These are phyloP conservation scores for Cryptomyrus ogoouensis DNA, from an alignment of 2,113 vertebrate genomes.

Conservation along the genomic window DNA sequence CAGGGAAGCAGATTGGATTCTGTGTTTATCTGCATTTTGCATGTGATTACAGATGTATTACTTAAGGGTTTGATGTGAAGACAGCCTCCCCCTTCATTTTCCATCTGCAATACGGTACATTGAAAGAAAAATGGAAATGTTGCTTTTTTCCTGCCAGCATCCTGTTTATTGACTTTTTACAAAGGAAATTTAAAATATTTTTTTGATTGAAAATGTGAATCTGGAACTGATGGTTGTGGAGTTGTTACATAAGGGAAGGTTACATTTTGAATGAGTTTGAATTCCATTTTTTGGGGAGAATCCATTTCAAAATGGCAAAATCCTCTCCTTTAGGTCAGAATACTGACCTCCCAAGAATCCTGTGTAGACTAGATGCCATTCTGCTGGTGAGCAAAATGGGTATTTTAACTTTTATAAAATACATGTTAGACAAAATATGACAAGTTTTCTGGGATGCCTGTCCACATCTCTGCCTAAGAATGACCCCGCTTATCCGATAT, in stretches of 20 bases:
- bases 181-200: neutral
- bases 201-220: neutral
- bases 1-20: neutral
- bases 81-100: neutral
- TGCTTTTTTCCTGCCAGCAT: neutral
- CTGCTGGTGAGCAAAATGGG: neutral
- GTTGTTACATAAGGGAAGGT: neutral
- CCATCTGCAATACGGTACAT: neutral
- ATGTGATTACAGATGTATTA: neutral
- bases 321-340: neutral
- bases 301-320: neutral
- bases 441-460: neutral
- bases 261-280: neutral
- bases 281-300: neutral
- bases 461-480: neutral
- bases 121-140: neutral
- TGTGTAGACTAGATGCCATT: neutral
- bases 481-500: neutral
- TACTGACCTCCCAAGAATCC: neutral
- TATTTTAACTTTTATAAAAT: neutral
- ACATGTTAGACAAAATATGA: neutral
- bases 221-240: neutral
- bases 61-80: neutral
- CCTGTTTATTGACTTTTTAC: neutral
- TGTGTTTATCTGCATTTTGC: neutral